A percentile compares a stretch with the other conserved stretches of the same genome.
Conservation (phyloP, 2,797 vertebrate genomes). For the Sebastes itinus region DNA sequence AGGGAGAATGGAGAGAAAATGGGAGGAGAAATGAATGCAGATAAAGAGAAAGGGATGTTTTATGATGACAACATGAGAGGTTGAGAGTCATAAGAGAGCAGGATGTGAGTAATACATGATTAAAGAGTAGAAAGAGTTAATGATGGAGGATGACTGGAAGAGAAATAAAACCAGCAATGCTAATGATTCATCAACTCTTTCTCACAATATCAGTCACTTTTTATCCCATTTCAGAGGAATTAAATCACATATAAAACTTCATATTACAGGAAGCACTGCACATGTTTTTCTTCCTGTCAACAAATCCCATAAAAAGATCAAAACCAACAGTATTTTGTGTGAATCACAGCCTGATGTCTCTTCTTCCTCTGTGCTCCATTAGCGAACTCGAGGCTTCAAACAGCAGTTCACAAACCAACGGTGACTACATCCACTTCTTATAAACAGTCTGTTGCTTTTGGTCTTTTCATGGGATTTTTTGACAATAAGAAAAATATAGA, state of each 20-base stretch:
- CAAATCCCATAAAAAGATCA: background rate
- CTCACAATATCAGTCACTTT: background rate
- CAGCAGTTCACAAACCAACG: too few species aligned
- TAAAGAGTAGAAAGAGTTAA: conserved; percentile 10
- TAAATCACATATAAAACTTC: background rate
- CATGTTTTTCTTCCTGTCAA: background rate
- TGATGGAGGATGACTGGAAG: conserved; percentile 2
- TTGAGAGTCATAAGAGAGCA: background rate
- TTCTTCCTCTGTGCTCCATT: too few species aligned
- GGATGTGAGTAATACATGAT: background rate
- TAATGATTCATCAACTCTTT: background rate
- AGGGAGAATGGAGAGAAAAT: conserved; percentile 59
- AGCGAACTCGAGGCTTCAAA: too few species aligned
- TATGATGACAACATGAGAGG: background rate
- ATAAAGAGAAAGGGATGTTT: conserved; percentile 22
- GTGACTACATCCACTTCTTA: too few species aligned
- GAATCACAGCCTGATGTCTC: too few species aligned
- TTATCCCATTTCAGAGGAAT: background rate
- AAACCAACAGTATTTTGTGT: background rate
- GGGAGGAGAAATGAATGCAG: background rate
- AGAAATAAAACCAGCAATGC: background rate
- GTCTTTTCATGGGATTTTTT: too few species aligned
- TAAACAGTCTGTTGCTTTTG: too few species aligned
- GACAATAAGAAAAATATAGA: too few species aligned
- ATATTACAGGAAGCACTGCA: too few species aligned